Conservation (phyloP, 2,113 vertebrate genomes). For the Pelmatolapia mariae region DNA sequence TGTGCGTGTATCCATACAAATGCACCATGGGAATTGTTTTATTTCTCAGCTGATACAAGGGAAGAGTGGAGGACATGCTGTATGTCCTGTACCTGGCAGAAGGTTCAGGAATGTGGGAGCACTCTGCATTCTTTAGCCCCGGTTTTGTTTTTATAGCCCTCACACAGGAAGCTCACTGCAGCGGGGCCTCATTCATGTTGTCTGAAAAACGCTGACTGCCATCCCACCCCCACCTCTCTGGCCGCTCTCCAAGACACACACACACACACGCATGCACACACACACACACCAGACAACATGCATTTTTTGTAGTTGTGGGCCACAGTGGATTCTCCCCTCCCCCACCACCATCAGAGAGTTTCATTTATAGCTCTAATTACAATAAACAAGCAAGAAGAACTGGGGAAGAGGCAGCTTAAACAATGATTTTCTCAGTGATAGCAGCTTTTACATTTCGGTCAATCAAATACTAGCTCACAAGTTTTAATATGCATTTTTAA, state of each 20-base stretch:
- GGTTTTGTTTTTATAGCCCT: conserved; percentile 69
- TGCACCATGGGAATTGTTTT: conserved; percentile 2
- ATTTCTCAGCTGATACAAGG: not conserved
- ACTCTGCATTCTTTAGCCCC: conserved; percentile 42
- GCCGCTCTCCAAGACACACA: conserved; percentile 52
- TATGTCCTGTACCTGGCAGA: conserved; percentile 58
- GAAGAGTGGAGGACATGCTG: not conserved
- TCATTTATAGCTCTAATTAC: conserved; percentile 60
- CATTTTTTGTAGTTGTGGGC: conserved; percentile 20
- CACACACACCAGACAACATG: conserved; percentile 28
- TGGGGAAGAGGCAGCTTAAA: not conserved
- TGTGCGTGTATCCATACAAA: not conserved
- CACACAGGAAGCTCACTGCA: conserved; percentile 68
- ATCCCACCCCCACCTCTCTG: conserved; percentile 49
- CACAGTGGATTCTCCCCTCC: conserved; percentile 22
- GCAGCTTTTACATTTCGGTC: not conserved
- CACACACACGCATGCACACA: conserved; percentile 23
- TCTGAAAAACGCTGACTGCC: conserved; percentile 72
- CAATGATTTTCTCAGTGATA: not conserved
- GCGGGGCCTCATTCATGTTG: conserved; percentile 68
- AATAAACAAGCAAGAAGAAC: conserved; percentile 45
- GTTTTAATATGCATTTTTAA: not conserved
- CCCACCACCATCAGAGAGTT: conserved; percentile 19
- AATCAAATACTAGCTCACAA: not conserved
- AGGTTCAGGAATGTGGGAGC: conserved; percentile 59